phyloP scores from a whole-genome alignment of 2,797 vertebrate genomes.

The Sitta carolinensis region DNA sequence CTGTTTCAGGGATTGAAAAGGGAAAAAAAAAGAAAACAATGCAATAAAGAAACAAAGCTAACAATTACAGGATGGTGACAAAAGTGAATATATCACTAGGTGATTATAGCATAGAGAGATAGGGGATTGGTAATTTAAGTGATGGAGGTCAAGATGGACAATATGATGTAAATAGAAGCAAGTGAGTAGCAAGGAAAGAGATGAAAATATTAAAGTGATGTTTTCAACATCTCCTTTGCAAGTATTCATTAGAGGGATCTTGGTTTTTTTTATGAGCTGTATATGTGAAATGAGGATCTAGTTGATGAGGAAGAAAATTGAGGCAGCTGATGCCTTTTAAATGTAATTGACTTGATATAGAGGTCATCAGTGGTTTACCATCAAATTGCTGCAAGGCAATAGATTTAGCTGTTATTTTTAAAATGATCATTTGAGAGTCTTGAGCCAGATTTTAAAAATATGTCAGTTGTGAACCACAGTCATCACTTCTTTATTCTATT shows the following conservation, averaged over 20 bases:
- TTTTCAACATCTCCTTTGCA: neutral
- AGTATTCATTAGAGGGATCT: neutral
- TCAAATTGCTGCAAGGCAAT: neutral
- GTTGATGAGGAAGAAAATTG: neutral
- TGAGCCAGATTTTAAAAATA: neutral
- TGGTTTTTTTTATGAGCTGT: neutral
- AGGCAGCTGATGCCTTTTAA: neutral
- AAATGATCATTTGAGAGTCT: neutral
- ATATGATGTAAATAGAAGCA: neutral
- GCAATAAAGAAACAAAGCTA: constrained; percentile 18
- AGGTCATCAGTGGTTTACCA: neutral
- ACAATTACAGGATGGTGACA: neutral
- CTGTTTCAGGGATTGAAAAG: neutral
- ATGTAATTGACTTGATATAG: neutral
- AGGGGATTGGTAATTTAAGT: neutral
- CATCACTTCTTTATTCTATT: neutral
- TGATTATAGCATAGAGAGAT: neutral
- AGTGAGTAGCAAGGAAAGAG: neutral
- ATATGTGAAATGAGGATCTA: neutral
- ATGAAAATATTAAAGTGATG: neutral
- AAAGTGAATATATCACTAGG: neutral
- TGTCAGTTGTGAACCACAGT: neutral
- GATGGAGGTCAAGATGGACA: neutral
- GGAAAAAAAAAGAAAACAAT: neutral
- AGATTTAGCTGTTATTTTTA: neutral